These are phyloP conservation scores for Equus przewalskii DNA, from an alignment of 2,113 vertebrate species.

Conservation along the genomic window DNA sequence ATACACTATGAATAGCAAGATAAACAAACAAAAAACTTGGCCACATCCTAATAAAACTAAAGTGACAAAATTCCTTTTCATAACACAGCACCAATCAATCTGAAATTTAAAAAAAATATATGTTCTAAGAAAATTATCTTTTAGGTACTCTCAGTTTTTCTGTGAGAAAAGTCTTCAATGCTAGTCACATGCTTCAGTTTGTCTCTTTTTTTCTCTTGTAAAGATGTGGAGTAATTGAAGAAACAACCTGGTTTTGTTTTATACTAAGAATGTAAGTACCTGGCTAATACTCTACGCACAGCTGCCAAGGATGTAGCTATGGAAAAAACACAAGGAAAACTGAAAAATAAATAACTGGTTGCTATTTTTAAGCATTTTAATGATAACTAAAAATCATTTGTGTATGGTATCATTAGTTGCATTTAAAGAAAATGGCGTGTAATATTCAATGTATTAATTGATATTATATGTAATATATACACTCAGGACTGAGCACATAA, in stretches of 20 bases:
- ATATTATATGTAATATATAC: background rate
- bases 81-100: background rate
- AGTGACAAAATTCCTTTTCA: background rate
- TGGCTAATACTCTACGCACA: background rate
- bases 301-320: background rate
- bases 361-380: slow-evolving; percentile 1
- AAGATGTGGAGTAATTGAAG: background rate
- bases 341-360: background rate
- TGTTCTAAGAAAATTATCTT: background rate
- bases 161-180: background rate
- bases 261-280: background rate
- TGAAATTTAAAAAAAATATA: background rate
- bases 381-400: background rate
- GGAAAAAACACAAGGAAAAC: background rate
- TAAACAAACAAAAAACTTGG: background rate
- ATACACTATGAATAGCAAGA: background rate
- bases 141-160: background rate
- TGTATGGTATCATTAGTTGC: background rate
- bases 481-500: background rate
- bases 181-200: background rate
- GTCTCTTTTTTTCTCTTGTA: background rate
- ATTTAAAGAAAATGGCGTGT: background rate
- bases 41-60: background rate
- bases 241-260: background rate
- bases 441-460: background rate